Base-by-base conservation (phyloP, 2,888 invertebrate species). In the Candidula unifasciata region DNA sequence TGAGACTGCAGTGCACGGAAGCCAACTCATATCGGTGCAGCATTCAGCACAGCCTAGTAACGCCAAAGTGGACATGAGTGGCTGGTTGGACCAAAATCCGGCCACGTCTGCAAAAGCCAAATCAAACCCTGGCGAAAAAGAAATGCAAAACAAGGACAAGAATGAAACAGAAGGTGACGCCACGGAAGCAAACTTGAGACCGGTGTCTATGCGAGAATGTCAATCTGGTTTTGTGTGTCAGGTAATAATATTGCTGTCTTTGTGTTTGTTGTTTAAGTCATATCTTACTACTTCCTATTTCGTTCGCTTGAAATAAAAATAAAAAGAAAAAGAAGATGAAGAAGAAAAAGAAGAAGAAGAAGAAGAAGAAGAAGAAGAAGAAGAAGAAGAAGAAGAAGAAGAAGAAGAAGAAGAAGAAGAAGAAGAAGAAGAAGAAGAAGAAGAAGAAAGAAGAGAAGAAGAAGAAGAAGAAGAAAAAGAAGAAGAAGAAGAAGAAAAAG, bases 51-150 rank as follows among this genome's bases (percentile, higher is more conserved):
- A 16, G 2, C 18, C 33, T 35, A 69, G 35, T 16, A 33, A 13
- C 21, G 60, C 60, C n/a, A 6, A 69, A 21, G 69, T 69, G 3
- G 69, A 69, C 27, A 69, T 69, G 69, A 69, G 69, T 33, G 69
- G 35, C 2, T 69, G 69, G 69, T 69, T 13, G 35, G 33, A 35
- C 35, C 66, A 66, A n/a, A 66, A 27, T n/a, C 5, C 66, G n/a
- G 2, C 27, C 5, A 27, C 66, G 8, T 24, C 30, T 5, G n/a
- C 10, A 10, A 27, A 21, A 27, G 1, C 66, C 24, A n/a, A n/a
- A 66, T 10, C 27, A 2, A 13, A n/a, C 27, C 5, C 66, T 27
- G 27, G 8, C 10, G 3, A 27, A 3, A 27, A 44, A 44, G 44
- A 44, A 6, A n/a, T n/a, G n/a, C n/a, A n/a, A n/a, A 1, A 44